phyloP scores from a whole-genome alignment of 2,113 vertebrate species.

The Sterrhoptilus dennistouni region DNA sequence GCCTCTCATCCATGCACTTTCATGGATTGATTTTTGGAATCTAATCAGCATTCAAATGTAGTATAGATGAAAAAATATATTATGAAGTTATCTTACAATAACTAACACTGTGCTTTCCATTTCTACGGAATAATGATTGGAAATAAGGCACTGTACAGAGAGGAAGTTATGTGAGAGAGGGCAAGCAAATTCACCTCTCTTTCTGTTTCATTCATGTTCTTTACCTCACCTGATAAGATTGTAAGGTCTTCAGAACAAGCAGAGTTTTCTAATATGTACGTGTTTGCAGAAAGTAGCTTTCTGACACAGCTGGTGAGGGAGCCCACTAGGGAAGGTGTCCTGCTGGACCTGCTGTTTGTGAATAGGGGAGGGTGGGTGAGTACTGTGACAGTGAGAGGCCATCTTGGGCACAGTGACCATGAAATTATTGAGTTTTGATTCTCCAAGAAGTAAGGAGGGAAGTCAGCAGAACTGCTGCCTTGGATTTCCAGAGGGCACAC shows the following conservation, averaged over 20 bases:
- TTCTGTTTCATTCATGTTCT: not conserved
- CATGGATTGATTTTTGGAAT: not conserved
- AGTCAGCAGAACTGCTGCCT: not conserved
- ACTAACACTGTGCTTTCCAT: not conserved
- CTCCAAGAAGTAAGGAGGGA: fast-evolving
- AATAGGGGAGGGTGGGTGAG: not conserved
- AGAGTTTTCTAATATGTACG: not conserved
- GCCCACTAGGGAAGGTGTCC: no score
- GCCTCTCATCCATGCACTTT: not conserved
- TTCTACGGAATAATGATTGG: not conserved
- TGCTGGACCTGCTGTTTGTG: not conserved
- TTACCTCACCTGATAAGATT: not conserved
- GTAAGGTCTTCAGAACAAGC: not conserved
- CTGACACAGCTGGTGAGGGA: not conserved
- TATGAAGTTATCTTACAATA: not conserved
- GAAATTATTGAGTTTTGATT: not conserved
- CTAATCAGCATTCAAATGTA: conserved; percentile 19
- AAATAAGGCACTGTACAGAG: not conserved
- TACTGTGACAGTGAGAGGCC: no score
- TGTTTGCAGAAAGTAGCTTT: not conserved
- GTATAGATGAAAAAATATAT: not conserved
- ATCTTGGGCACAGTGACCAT: fast-evolving
- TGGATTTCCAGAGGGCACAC: not conserved
- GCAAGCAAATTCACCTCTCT: not conserved
- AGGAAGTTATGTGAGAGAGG: not conserved